Evolutionary conservation across 2,113 vertebrate genomes (phyloP), one percentile per base, ranked within the genome.

Genomic region (Hiodon tergisus): DNA sequence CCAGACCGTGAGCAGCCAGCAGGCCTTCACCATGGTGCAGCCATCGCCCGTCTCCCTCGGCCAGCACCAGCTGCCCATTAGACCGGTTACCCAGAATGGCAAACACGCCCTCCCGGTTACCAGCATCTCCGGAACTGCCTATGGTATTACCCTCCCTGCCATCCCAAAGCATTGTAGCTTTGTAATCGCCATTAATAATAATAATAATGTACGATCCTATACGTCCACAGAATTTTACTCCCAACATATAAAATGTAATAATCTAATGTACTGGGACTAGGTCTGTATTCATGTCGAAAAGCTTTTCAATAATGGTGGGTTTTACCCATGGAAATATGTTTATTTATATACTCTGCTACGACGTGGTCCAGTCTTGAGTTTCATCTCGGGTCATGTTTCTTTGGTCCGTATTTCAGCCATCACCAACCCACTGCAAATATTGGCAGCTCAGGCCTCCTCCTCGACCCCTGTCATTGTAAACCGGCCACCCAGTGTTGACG

Each of bases 371-470:
- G 58, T 16, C 61, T 16, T 63, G 2, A n/a, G 13, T 16, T 16
- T 54, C 2, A 68, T 71, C 5, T 55, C 31, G 31, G 31, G 31
- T 46, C 47, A 65, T 7, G 7, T 54, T 2, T 16, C 5, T 6
- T 73, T 58, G 4, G 2, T 10, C 13, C 68, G 3, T 58, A 3
- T 57, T 8, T 10, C 86, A 99, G 96, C 94, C 81, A 89, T 98
- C 57, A 93, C 89, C 76, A 98, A 92, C 63, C 95, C 96, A 69
- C 87, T 99, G 84, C 97, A 99, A 89, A 95, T 99, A 75, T 85
- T 99, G 46, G 97, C 97, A 2, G 92, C 96, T 67, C 97, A 99
- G 88, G 97, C 97, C 3, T 98, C 95, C 81, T 97, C 94, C 0
- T 99, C 96, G 58, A 90, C 95, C 2, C 97, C 96, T 0, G 96